Evolutionary conservation across 2,888 invertebrate genomes (phyloP), one percentile per base, ranked within the genome.

Genomic region (Tupiocoris notatus): DNA sequence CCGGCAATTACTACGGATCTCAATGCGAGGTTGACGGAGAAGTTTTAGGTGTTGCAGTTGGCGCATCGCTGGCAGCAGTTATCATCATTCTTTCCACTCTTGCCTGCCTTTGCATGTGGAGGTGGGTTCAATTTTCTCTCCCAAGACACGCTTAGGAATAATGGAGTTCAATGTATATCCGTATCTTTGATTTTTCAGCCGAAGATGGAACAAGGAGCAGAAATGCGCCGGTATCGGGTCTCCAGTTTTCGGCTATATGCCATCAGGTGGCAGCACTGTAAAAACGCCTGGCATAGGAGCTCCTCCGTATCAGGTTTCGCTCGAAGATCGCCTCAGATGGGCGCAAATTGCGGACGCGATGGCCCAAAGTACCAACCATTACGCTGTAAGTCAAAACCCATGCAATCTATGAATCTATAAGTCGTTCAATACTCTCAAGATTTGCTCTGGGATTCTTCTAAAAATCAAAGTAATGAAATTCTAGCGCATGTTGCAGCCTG

Each of bases 1-100:
- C 90, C n/a, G 91, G 93, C 0, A 92, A 92, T 79, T 95, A 93
- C 84, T 95, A 95, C 83, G 96, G 96, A 0, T 88, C 90, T 0
- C 90, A 92, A 79, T 96, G 96, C 82, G 95, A 95, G 84, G 90
- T 95, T 71, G 96, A 96, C 83, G 95, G 95, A 0, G 95, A 95
- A 85, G 95, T 96, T 66, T 86, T 96, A 20, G 95, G 93, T 0
- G 95, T 95, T 22, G 94, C 95, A 0, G 92, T 95, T 73, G 95
- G 95, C 17, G 95, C 95, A 0, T 94, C 94, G 0, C 89, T 95
- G 0, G 92, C 93, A 0, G 96, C 96, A 0, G 89, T 95, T 1
- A 89, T 95, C 58, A 95, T 96, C 80, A 96, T 96, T 79, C 91
- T 93, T 0, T 85, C 95, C 71, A 96, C 96, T 0, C 85, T 96